These are phyloP conservation scores for Phlogophora meticulosa DNA, from an alignment of 2,888 invertebrate species.

Conservation along the genomic window DNA sequence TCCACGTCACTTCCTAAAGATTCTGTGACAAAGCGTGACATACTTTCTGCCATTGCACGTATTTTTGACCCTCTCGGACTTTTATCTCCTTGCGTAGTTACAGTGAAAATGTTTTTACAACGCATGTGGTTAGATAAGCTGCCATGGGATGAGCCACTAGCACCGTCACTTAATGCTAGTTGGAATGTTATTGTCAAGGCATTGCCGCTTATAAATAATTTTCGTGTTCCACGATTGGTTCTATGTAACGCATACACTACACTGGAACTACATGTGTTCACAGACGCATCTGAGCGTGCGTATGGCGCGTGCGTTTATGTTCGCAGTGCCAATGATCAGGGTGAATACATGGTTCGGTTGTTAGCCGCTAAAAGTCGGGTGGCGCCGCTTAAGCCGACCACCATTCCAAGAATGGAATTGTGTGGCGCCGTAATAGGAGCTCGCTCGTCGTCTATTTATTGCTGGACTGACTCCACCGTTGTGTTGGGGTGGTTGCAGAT, in stretches of 20 bases:
- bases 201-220: background rate
- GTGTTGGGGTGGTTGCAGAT: slow-evolving; percentile 4
- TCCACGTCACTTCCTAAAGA: background rate
- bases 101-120: slow-evolving; percentile 8
- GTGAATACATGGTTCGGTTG: background rate
- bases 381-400: slow-evolving; percentile 1
- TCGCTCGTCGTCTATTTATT: background rate
- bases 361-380: background rate
- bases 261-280: slow-evolving; percentile 5
- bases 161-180: background rate
- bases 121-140: slow-evolving; percentile 1
- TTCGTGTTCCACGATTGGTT: slow-evolving; percentile 5
- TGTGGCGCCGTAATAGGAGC: slow-evolving; percentile 9
- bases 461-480: slow-evolving; percentile 7
- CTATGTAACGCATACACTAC: background rate
- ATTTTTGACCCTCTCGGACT: background rate
- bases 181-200: background rate
- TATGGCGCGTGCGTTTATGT: background rate
- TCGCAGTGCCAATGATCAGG: background rate
- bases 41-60: background rate
- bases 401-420: background rate
- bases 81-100: background rate
- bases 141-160: background rate
- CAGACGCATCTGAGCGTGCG: slow-evolving; percentile 3
- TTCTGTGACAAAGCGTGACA: background rate